Percentiles rank a stretch among this genome's conserved stretches.
phyloP scores from a whole-genome alignment of 2,113 vertebrate genomes.

The Mesitornis unicolor region DNA sequence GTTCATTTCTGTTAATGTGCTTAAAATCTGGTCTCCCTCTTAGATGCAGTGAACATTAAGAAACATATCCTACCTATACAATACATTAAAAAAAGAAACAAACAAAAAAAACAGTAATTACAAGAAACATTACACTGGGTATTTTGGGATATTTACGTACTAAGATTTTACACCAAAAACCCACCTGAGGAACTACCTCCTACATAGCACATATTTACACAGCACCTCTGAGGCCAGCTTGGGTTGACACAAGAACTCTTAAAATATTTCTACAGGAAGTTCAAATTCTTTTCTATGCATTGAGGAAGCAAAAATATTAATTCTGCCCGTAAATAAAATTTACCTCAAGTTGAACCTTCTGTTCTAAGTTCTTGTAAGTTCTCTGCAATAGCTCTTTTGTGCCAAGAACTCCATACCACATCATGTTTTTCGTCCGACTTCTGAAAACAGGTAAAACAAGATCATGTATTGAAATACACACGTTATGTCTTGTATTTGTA shows the following conservation, averaged over 20 bases:
- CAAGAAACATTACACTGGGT: not conserved
- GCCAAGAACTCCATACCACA: conserved; percentile 98
- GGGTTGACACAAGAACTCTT: not conserved
- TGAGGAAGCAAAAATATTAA: not conserved
- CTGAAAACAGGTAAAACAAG: conserved; percentile 65
- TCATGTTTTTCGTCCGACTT: conserved; percentile 98
- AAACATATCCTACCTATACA: not conserved
- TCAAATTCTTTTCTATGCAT: not conserved
- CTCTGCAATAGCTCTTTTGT: conserved; percentile 95
- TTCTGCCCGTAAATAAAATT: not conserved
- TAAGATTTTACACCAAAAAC: not conserved
- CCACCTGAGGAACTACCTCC: not conserved
- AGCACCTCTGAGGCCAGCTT: not conserved
- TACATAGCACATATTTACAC: not conserved
- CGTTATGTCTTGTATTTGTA: not conserved
- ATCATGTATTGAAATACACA: not conserved
- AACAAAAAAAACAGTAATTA: not conserved
- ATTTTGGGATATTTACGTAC: not conserved
- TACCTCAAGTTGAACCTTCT: conserved; percentile 97
- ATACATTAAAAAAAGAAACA: not conserved
- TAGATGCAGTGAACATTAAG: not conserved
- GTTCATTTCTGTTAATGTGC: not conserved
- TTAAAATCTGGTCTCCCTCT: not conserved
- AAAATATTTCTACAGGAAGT: not conserved
- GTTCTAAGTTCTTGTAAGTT: conserved; percentile 97